phyloP scores from a whole-genome alignment of 2,888 invertebrate species.

The Rhabditoides inermis region DNA sequence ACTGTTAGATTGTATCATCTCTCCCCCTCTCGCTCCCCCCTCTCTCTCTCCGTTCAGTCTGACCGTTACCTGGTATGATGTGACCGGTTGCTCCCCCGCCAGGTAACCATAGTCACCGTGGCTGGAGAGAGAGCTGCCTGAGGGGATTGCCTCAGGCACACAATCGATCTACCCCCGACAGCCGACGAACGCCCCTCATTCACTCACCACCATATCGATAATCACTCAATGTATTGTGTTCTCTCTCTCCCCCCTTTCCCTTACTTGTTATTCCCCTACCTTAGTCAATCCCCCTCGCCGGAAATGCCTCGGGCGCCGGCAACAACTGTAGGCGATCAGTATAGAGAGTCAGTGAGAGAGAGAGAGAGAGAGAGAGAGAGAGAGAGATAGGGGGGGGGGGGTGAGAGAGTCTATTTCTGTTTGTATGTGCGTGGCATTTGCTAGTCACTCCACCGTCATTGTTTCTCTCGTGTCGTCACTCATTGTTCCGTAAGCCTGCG shows the following conservation, averaged over 20 bases:
- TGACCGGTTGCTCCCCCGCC: too few relatives aligned
- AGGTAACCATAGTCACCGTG: too few relatives aligned
- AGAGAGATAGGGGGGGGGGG: background rate
- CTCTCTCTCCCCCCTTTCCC: slow-evolving; percentile 3
- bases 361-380: background rate
- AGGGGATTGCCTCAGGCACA: background rate
- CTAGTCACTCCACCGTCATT: slow-evolving; percentile 1
- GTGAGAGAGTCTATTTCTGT: background rate
- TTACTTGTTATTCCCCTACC: background rate
- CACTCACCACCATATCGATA: too few relatives aligned
- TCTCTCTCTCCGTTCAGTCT: too few relatives aligned
- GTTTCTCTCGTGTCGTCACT: too few relatives aligned
- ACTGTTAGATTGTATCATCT: background rate
- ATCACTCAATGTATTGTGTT: background rate
- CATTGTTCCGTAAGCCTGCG: too few relatives aligned
- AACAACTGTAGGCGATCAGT: background rate
- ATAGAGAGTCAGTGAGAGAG: background rate
- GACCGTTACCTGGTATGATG: too few relatives aligned
- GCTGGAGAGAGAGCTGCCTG: too few relatives aligned
- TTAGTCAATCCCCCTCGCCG: background rate
- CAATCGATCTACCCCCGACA: background rate
- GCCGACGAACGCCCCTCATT: background rate
- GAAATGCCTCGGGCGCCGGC: background rate
- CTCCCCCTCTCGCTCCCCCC: background rate
- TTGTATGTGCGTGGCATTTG: background rate